These are phyloP conservation scores for Emys orbicularis DNA, from an alignment of 2,797 vertebrate species.

Conservation along the genomic window DNA sequence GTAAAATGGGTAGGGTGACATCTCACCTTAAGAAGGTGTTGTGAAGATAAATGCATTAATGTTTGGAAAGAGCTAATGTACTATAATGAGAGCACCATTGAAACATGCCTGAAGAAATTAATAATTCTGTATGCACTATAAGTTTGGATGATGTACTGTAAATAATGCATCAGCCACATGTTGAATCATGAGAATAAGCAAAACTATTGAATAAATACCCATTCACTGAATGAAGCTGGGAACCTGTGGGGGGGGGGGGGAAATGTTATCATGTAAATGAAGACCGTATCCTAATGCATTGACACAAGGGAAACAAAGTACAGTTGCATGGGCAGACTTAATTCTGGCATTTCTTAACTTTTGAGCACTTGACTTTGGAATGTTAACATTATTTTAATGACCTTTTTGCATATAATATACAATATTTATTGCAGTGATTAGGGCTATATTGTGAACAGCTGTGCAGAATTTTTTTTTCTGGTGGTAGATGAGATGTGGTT, in stretches of 20 bases:
- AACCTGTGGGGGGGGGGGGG: too few relatives aligned
- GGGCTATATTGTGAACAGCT: not conserved
- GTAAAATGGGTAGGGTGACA: not conserved
- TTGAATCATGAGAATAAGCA: not conserved
- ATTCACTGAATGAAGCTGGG: not conserved
- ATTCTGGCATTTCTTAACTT: not conserved
- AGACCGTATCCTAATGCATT: not conserved
- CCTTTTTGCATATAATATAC: not conserved
- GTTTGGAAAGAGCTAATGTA: not conserved
- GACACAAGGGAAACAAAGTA: not conserved
- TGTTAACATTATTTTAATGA: not conserved
- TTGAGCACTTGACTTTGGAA: not conserved
- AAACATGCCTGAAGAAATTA: not conserved
- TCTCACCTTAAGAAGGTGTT: rapidly evolving
- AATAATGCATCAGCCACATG: not conserved
- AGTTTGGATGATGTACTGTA: not conserved
- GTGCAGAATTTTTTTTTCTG: not conserved
- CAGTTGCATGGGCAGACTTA: not conserved
- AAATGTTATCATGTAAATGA: not conserved
- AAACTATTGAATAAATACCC: not conserved
- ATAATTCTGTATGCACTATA: not conserved
- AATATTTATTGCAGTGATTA: not conserved
- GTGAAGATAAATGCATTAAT: not conserved
- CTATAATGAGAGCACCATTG: not conserved
- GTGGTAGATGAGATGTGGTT: not conserved